Evolutionary conservation across 92 coral and sea anemone genomes (phyloP).

Genomic region (Heteractis magnifica): DNA sequence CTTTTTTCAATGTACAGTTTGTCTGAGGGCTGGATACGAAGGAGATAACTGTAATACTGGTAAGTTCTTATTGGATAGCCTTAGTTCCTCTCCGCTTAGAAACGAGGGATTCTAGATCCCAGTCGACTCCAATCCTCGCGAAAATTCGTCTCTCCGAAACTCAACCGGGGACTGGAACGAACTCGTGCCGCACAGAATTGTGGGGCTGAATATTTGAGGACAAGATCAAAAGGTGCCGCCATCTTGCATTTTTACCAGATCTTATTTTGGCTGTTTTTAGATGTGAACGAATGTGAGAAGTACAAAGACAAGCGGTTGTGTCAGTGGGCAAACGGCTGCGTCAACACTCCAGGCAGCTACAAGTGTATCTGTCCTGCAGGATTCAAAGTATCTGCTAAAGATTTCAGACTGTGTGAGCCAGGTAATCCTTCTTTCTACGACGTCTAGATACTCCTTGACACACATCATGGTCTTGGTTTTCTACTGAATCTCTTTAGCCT

Average conservation of each 20-base stretch:
- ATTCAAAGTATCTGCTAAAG: slow-evolving; percentile 34
- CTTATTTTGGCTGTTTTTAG: slow-evolving; percentile 6
- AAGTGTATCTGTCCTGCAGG: slow-evolving; percentile 58
- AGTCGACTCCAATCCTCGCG: too few species aligned
- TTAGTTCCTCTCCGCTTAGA: too few species aligned
- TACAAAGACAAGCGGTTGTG: slow-evolving; percentile 42
- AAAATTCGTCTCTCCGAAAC: too few species aligned
- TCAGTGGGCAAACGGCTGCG: slow-evolving; percentile 56
- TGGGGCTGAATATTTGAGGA: too few species aligned
- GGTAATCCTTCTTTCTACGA: slow-evolving; percentile 17
- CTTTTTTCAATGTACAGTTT: slow-evolving; percentile 24
- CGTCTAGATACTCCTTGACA: too few species aligned
- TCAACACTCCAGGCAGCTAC: slow-evolving; percentile 52
- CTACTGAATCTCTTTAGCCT: too few species aligned
- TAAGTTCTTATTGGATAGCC: background rate
- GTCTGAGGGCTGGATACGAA: slow-evolving; percentile 48
- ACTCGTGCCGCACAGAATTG: too few species aligned
- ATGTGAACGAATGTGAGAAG: slow-evolving; percentile 51
- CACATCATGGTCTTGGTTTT: too few species aligned
- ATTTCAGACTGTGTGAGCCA: slow-evolving; percentile 50
- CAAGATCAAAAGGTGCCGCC: too few species aligned
- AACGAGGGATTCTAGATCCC: too few species aligned
- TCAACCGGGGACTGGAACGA: too few species aligned
- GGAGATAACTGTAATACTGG: slow-evolving; percentile 62
- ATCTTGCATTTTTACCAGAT: too few species aligned